A percentile compares a stretch with the other conserved stretches of the same genome.
Conservation (phyloP, 2,797 vertebrate species). For the Oophaga sylvatica region DNA sequence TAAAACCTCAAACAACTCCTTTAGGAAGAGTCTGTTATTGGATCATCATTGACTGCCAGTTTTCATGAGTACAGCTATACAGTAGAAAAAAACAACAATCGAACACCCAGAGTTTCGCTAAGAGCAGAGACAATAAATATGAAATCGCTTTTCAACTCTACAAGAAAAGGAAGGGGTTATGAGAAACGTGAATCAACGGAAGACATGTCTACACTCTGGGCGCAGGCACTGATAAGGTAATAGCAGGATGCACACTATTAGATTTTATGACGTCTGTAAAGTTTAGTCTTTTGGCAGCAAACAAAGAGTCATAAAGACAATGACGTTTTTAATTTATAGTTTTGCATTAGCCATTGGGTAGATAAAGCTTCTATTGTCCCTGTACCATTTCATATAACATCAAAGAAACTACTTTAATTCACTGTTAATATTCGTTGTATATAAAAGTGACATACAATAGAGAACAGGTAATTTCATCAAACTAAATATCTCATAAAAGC, state of each 20-base stretch:
- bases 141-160: conserved; percentile 16
- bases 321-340: background rate
- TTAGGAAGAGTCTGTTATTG: background rate
- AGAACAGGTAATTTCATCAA: background rate
- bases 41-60: background rate
- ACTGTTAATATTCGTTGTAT: background rate
- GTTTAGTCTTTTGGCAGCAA: conserved; percentile 38
- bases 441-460: background rate
- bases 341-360: conserved; percentile 8
- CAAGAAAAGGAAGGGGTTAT: conserved; percentile 5
- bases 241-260: conserved; percentile 35
- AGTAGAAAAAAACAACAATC: conserved; percentile 63
- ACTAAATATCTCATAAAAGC: background rate
- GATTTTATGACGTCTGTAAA: conserved; percentile 62
- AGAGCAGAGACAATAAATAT: conserved; percentile 62
- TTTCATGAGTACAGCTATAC: background rate
- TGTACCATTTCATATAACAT: background rate
- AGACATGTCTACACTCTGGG: conserved; percentile 6
- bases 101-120: conserved; percentile 63
- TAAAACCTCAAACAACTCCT: background rate
- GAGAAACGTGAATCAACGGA: conserved; percentile 11
- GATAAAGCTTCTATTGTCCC: background rate
- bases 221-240: conserved; percentile 14
- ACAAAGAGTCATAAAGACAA: conserved; percentile 11
- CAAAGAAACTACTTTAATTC: background rate